Evolutionary conservation across 2,797 vertebrate species (phyloP).

Genomic region (Parambassis ranga): DNA sequence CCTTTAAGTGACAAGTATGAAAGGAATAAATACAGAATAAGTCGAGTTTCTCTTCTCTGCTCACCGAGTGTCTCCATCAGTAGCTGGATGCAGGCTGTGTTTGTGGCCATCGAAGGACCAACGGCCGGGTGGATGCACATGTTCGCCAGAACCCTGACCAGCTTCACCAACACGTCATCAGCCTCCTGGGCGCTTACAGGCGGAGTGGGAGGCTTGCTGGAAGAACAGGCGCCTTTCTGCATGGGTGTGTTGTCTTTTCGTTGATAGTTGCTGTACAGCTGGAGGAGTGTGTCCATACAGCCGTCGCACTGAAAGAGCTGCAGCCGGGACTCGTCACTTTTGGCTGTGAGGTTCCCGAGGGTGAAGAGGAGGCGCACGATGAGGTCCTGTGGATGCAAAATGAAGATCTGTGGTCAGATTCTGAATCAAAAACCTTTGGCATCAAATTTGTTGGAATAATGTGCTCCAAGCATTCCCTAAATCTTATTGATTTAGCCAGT

Average conservation of each 20-base stretch:
- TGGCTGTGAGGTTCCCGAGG: conserved; percentile 91
- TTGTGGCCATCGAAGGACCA: conserved; percentile 81
- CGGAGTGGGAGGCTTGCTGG: not conserved
- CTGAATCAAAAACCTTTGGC: not conserved
- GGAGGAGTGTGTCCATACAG: conserved; percentile 80
- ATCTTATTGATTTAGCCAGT: too few relatives aligned
- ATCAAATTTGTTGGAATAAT: too few relatives aligned
- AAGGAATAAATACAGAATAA: not conserved
- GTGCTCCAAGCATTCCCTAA: too few relatives aligned
- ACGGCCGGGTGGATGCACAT: conserved; percentile 84
- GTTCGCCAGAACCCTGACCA: conserved; percentile 91
- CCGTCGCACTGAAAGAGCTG: conserved; percentile 80
- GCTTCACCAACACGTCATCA: conserved; percentile 91
- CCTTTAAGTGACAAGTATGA: not conserved
- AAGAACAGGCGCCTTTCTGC: not conserved
- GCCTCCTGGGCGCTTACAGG: conserved; percentile 48
- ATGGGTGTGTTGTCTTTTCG: conserved; percentile 48
- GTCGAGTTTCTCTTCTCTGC: conserved; percentile 8
- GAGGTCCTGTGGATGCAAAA: conserved; percentile 82
- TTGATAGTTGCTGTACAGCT: conserved; percentile 83
- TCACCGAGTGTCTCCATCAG: conserved; percentile 88
- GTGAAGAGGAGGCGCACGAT: conserved; percentile 90
- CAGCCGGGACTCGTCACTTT: conserved; percentile 80
- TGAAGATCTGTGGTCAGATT: not conserved
- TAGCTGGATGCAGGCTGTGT: conserved; percentile 74